Percentiles rank a stretch among this genome's conserved stretches.
phyloP scores from a whole-genome alignment of 2,113 vertebrate species.

The Barbus barbus region DNA sequence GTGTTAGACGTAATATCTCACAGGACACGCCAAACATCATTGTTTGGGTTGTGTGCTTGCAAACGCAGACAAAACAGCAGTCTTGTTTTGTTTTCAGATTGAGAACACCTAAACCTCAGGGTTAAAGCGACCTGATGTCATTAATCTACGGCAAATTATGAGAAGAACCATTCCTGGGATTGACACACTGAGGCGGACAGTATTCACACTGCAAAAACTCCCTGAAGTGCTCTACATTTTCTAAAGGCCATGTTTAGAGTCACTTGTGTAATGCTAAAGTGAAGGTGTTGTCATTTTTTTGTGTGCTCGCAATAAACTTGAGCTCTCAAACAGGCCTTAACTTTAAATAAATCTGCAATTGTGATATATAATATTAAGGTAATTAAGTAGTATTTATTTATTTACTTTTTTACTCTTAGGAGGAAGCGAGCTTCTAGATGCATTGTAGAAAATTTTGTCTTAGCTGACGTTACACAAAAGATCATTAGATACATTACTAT shows the following conservation, averaged over 20 bases:
- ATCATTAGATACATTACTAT: no score
- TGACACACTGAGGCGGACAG: background rate
- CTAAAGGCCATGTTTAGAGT: background rate
- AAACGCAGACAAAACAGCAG: conserved; percentile 68
- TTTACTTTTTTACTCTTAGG: no score
- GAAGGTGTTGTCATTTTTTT: background rate
- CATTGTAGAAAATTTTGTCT: no score
- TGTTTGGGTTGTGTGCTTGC: conserved; percentile 60
- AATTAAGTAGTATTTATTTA: no score
- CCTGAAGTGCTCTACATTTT: background rate
- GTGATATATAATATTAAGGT: no score
- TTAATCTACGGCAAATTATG: conserved; percentile 42
- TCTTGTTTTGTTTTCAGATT: conserved; percentile 55
- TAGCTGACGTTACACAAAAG: no score
- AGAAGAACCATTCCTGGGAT: background rate
- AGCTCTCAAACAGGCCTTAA: background rate
- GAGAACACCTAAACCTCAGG: conserved; percentile 50
- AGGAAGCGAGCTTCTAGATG: no score
- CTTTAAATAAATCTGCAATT: no score
- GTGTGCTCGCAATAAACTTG: background rate
- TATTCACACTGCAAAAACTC: background rate
- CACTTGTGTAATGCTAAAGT: background rate
- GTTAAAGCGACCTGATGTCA: conserved; percentile 48
- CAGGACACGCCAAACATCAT: conserved; percentile 48
- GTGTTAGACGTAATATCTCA: conserved; percentile 47